Conservation (phyloP, 2,797 vertebrate species). For the Neosilurus hyrtlii region DNA sequence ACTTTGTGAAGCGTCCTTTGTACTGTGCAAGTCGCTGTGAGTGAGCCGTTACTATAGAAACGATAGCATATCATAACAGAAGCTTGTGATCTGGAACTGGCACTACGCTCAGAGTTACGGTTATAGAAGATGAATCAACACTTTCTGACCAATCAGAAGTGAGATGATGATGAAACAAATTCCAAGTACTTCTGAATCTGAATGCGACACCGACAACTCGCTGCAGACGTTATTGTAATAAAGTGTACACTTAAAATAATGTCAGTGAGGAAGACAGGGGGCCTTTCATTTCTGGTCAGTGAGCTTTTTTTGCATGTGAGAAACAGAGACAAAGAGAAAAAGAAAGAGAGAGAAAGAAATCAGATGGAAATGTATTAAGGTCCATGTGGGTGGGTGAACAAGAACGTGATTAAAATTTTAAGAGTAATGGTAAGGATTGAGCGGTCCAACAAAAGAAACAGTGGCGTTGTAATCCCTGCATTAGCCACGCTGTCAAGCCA, state of each 20-base stretch:
- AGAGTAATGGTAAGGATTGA: constrained; percentile 33
- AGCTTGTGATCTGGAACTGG: neutral
- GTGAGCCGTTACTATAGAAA: neutral
- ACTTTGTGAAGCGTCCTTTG: no score
- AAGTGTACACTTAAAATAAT: constrained; percentile 44
- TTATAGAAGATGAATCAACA: neutral
- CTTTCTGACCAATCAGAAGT: neutral
- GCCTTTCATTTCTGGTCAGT: constrained; percentile 47
- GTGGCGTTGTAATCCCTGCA: constrained; percentile 46
- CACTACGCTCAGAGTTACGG: neutral
- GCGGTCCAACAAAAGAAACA: constrained; percentile 40
- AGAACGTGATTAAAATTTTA: constrained; percentile 42
- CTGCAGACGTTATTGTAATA: constrained; percentile 28
- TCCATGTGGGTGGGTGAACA: constrained; percentile 40
- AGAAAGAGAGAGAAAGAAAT: constrained; percentile 25
- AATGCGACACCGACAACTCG: constrained; percentile 35
- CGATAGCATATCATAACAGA: neutral
- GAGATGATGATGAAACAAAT: neutral
- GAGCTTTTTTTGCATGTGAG: constrained; percentile 17
- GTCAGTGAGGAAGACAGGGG: constrained; percentile 10
- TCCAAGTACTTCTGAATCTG: constrained; percentile 27
- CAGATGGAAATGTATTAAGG: constrained; percentile 48
- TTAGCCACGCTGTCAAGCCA: constrained; percentile 49
- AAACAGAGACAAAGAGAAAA: neutral
- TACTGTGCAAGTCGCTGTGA: neutral